These are phyloP conservation scores for Priapulus caudatus DNA, from an alignment of 2,888 invertebrate species.

Conservation along the genomic window DNA sequence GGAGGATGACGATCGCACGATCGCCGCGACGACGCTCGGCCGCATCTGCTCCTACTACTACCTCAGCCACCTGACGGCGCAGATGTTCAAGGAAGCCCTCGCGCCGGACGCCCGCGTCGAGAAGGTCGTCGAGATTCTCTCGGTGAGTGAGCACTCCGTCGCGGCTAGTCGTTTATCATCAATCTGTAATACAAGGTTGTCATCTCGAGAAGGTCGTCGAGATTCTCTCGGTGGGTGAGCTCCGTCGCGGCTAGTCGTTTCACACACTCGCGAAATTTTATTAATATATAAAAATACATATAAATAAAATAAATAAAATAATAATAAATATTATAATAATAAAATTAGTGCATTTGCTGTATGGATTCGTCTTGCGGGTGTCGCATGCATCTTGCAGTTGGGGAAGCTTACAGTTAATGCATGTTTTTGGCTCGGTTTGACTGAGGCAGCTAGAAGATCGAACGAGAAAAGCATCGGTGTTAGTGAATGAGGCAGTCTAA, in stretches of 20 bases:
- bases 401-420: too few relatives aligned
- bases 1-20: conserved; percentile 52
- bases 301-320: conserved; percentile 6
- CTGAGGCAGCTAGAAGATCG: too few relatives aligned
- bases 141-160: conserved; percentile 38
- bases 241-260: neutral
- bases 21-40: conserved; percentile 63
- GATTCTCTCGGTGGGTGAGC: conserved; percentile 50
- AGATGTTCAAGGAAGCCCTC: conserved; percentile 61
- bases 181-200: too few relatives aligned
- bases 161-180: too few relatives aligned
- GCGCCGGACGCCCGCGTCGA: conserved; percentile 52
- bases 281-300: conserved; percentile 5
- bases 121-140: conserved; percentile 62
- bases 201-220: conserved; percentile 63
- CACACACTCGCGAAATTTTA: too few relatives aligned
- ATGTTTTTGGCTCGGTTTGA: too few relatives aligned
- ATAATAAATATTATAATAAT: neutral
- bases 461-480: too few relatives aligned
- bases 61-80: conserved; percentile 77
- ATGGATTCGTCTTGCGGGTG: conserved; percentile 1
- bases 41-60: conserved; percentile 94
- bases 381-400: too few relatives aligned
- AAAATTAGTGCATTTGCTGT: neutral
- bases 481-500: too few relatives aligned